Evolutionary conservation across 2,797 vertebrate genomes (phyloP), one percentile per base, ranked within the genome.

Genomic region (Podargus strigoides): DNA sequence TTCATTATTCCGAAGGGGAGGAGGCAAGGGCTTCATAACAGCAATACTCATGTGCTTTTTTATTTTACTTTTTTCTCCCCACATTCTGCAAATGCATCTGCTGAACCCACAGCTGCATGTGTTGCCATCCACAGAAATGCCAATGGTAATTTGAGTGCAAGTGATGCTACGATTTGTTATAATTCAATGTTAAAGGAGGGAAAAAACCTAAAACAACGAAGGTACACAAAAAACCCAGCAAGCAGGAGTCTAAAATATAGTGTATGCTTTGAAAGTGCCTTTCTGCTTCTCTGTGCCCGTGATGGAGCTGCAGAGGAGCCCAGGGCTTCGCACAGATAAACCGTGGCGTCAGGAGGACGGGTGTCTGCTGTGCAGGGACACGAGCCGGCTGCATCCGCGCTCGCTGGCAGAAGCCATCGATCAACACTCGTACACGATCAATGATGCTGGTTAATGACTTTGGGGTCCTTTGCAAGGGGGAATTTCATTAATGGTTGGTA

Each of bases 331-430:
- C 52, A 4, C 24, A 28, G 36, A 22, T 9, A 41, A 55, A 12
- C 7, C 3, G 0, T n/a, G n/a, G n/a, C n/a, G n/a, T 4, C 1
- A 4, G 13, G 74, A 23, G 16, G 39, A 12, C 1, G 14, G 47
- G 42, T 0, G 1, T 8, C 66, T n/a, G 76, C 39, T 14, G 46
- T 2, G 34, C 41, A 13, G 75, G 50, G 63, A 47, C 72, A 44
- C 1, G 4, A 3, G 32, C 50, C 10, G 59, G 37, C 77, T 14
- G 22, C 50, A 53, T n/a, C 90, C 62, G 4, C 24, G 26, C 88
- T 89, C 39, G 13, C 67, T 63, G 27, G 81, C 82, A n/a, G 46
- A 84, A 76, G 6, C 66, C 80, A 90, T 84, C 53, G 69, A 97
- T 88, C 62, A 5, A 5, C 23, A 5, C 52, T 78, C 68, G 9